Evolutionary conservation across 2,888 invertebrate genomes (phyloP).

Genomic region (Tinea trinotella): DNA sequence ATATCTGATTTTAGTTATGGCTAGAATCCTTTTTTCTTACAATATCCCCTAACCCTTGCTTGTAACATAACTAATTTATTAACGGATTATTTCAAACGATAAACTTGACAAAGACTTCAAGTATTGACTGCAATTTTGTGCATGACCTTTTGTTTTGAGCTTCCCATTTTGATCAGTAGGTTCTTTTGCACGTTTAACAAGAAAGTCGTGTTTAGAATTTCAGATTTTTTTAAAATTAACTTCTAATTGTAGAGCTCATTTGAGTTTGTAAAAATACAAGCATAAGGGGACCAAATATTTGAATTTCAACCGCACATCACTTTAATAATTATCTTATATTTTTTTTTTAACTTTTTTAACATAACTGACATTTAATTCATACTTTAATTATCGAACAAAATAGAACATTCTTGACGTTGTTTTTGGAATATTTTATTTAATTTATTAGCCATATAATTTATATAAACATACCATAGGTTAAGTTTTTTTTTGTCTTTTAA

Average conservation of each 20-base stretch:
- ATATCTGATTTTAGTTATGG: conserved; percentile 5
- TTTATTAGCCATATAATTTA: conserved; percentile 70
- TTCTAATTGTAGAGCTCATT: conserved; percentile 25
- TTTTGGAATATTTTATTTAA: conserved; percentile 30
- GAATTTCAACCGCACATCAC: conserved; percentile 33
- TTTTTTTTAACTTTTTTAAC: conserved; percentile 46
- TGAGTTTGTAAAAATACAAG: conserved; percentile 47
- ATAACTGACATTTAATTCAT: conserved; percentile 46
- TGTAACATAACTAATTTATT: conserved; percentile 70
- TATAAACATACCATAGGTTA: conserved; percentile 71
- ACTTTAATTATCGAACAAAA: conserved; percentile 37
- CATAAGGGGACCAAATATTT: conserved; percentile 69
- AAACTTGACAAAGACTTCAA: not conserved
- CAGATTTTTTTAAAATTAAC: not conserved
- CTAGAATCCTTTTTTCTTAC: conserved; percentile 4
- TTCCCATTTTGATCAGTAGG: conserved; percentile 1
- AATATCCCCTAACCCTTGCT: conserved; percentile 56
- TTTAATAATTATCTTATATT: conserved; percentile 1
- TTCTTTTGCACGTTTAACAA: conserved; percentile 1
- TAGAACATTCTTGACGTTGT: conserved; percentile 54
- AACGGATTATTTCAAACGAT: conserved; percentile 31
- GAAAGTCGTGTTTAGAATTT: not conserved
- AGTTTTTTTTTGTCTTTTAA: conserved; percentile 59
- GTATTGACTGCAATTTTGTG: not conserved
- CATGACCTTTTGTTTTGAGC: conserved; percentile 11